Evolutionary conservation across 2,113 vertebrate species (phyloP).

Genomic region (Sinocyclocheilus anshuiensis): DNA sequence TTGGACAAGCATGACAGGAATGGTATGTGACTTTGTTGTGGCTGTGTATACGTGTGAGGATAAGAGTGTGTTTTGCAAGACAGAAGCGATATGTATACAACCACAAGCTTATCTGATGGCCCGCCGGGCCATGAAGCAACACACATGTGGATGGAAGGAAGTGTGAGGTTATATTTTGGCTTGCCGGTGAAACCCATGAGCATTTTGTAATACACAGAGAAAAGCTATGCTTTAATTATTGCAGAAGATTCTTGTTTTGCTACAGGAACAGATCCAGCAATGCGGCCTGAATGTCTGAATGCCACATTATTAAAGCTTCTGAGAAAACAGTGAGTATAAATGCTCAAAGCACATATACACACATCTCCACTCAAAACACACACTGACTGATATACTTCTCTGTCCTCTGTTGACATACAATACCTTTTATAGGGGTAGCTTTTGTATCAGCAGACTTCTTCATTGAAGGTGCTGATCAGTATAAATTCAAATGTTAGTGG

Average conservation of each 20-base stretch:
- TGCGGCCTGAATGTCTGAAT: background rate
- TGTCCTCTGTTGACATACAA: conserved; percentile 37
- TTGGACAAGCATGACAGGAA: conserved; percentile 22
- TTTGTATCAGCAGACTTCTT: conserved; percentile 27
- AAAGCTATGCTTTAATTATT: background rate
- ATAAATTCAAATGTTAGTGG: conserved; percentile 19
- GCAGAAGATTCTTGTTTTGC: background rate
- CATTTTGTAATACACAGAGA: background rate
- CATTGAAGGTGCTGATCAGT: conserved; percentile 21
- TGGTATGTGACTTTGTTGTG: conserved; percentile 18
- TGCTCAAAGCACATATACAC: background rate
- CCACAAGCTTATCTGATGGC: conserved; percentile 38
- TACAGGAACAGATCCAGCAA: background rate
- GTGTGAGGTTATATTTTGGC: conserved; percentile 20
- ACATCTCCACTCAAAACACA: conserved; percentile 1
- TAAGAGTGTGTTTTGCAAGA: background rate
- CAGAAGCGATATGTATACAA: background rate
- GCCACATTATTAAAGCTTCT: conserved; percentile 8
- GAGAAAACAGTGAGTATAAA: background rate
- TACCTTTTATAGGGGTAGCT: conserved; percentile 52
- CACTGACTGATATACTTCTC: conserved; percentile 4
- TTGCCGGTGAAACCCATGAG: background rate
- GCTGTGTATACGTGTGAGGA: background rate
- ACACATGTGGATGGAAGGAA: conserved; percentile 15
- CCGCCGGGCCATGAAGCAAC: conserved; percentile 10